These are phyloP conservation scores for Brachionichthys hirsutus DNA, from an alignment of 2,113 vertebrate genomes.

Conservation along the genomic window DNA sequence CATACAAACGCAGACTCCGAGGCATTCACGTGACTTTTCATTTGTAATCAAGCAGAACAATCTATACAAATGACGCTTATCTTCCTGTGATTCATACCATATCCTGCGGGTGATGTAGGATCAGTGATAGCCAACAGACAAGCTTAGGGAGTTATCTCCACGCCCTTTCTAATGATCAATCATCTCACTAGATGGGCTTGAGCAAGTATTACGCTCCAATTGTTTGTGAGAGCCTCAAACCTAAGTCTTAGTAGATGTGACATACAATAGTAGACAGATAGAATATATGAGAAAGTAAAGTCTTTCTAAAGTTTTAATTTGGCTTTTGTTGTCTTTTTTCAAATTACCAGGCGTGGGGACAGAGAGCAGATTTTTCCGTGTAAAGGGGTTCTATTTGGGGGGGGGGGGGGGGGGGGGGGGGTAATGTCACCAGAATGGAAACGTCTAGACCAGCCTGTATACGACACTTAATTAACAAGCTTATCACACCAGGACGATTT, in stretches of 20 bases:
- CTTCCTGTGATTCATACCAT: conserved; percentile 78
- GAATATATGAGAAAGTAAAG: not conserved
- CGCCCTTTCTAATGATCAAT: conserved; percentile 74
- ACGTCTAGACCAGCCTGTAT: conserved; percentile 45
- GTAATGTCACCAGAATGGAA: conserved; percentile 39
- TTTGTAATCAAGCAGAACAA: conserved; percentile 71
- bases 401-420: conserved; percentile 26
- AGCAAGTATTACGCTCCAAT: conserved; percentile 61
- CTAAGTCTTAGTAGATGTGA: conserved; percentile 45
- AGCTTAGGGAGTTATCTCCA: conserved; percentile 72
- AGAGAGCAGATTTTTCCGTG: conserved; percentile 14
- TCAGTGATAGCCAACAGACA: conserved; percentile 70
- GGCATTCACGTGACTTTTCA: conserved; percentile 47
- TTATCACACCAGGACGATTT: conserved; percentile 61
- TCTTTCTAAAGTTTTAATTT: conserved; percentile 7
- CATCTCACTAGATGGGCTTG: conserved; percentile 71
- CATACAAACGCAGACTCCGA: conserved; percentile 39
- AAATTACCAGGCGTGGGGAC: conserved; percentile 8
- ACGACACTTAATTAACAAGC: conserved; percentile 69
- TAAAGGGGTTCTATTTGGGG: conserved; percentile 46
- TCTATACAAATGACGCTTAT: conserved; percentile 78
- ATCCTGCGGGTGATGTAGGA: conserved; percentile 73
- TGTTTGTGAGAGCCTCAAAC: conserved; percentile 67
- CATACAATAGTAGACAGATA: conserved; percentile 45
- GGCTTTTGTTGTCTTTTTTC: conserved; percentile 3